Percentiles rank a stretch among this genome's conserved stretches.
Evolutionary conservation across 2,113 vertebrate species (phyloP).

Genomic region (Gasterosteus aculeatus): DNA sequence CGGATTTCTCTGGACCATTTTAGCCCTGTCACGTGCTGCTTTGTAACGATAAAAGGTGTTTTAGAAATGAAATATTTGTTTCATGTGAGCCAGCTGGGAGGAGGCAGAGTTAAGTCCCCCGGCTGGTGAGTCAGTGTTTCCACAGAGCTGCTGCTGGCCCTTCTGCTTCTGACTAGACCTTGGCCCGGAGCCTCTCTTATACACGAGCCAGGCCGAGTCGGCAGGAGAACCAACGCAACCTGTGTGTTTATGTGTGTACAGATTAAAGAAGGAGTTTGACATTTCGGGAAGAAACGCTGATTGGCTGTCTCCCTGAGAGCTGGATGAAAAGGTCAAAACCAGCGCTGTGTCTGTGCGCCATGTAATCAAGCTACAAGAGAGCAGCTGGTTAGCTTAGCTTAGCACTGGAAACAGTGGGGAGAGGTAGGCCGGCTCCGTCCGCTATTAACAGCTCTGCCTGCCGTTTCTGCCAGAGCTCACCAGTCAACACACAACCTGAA

Average conservation of each 20-base stretch:
- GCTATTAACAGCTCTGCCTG: background rate
- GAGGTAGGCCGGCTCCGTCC: background rate
- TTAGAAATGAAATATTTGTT: conserved; percentile 37
- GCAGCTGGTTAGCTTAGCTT: conserved; percentile 11
- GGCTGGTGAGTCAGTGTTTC: conserved; percentile 76
- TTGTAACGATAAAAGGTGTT: conserved; percentile 61
- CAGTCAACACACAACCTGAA: background rate
- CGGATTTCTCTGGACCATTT: conserved; percentile 51
- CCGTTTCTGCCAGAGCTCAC: background rate
- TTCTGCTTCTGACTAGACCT: conserved; percentile 41
- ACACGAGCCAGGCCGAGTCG: conserved; percentile 37
- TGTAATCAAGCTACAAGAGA: background rate
- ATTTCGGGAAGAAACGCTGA: background rate
- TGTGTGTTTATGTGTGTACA: conserved; percentile 3
- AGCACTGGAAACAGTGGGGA: background rate
- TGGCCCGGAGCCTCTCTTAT: conserved; percentile 33
- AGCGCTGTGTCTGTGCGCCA: background rate
- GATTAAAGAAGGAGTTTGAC: conserved; percentile 14
- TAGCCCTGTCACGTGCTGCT: conserved; percentile 44
- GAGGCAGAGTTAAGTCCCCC: conserved; percentile 54
- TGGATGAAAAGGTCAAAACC: background rate
- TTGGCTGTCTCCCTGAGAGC: background rate
- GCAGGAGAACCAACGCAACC: conserved; percentile 3
- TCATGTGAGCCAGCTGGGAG: conserved; percentile 51
- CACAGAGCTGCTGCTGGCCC: conserved; percentile 55